These are phyloP conservation scores for Eutrigla gurnardus DNA, from an alignment of 2,797 vertebrate species.

Conservation along the genomic window DNA sequence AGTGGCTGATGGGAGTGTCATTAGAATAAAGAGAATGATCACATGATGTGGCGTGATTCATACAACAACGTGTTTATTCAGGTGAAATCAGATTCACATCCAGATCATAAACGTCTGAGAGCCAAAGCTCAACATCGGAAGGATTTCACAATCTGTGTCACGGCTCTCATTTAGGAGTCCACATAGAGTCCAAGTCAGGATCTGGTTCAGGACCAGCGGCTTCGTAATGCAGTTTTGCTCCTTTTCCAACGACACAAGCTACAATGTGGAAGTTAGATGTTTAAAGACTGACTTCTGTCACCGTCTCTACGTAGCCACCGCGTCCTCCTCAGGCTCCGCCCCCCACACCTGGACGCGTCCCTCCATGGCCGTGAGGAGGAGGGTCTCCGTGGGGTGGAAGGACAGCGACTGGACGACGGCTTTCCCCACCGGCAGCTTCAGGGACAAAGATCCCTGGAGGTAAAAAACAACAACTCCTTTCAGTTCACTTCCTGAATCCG, in stretches of 20 bases:
- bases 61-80: conserved; percentile 40
- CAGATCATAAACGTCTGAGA: neutral
- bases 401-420: conserved; percentile 90
- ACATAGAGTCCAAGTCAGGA: neutral
- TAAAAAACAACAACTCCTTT: neutral
- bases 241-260: neutral
- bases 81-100: neutral
- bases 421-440: conserved; percentile 87
- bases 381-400: conserved; percentile 89
- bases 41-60: neutral
- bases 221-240: too few relatives aligned
- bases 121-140: neutral
- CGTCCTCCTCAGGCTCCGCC: conserved; percentile 78
- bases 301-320: conserved; percentile 20
- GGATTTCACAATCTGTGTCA: too few relatives aligned
- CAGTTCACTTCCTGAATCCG: neutral
- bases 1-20: neutral
- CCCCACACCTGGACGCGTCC: conserved; percentile 90
- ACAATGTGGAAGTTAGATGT: neutral
- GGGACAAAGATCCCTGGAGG: conserved; percentile 85
- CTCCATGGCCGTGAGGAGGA: conserved; percentile 87
- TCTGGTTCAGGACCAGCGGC: neutral
- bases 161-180: neutral
- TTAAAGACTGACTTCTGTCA: conserved; percentile 3
- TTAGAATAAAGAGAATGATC: neutral